phyloP scores from a whole-genome alignment of 2,888 invertebrate species.

The Tanypteryx hageni region DNA sequence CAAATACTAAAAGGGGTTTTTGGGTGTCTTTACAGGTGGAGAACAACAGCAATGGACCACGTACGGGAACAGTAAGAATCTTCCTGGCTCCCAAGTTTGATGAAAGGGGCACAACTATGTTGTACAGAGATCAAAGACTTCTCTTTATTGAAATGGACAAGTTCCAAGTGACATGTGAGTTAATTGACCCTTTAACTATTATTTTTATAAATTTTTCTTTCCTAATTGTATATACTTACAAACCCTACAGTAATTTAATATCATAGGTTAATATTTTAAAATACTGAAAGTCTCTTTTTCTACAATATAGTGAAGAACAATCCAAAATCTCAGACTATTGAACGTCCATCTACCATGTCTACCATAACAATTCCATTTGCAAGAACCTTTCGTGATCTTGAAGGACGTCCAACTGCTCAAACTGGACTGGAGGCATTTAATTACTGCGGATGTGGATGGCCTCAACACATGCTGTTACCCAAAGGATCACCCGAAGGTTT shows the following conservation, averaged over 20 bases:
- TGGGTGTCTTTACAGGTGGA: constrained; percentile 68
- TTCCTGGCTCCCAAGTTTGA: constrained; percentile 83
- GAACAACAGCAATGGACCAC: constrained; percentile 73
- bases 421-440: constrained; percentile 79
- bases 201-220: no score
- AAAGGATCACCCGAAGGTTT: constrained; percentile 74
- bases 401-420: constrained; percentile 80
- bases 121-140: constrained; percentile 80
- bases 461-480: constrained; percentile 79
- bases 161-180: constrained; percentile 81
- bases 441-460: constrained; percentile 89
- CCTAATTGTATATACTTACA: no score
- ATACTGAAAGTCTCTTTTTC: neutral
- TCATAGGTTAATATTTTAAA: neutral
- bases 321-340: constrained; percentile 79
- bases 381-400: constrained; percentile 86
- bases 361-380: constrained; percentile 91
- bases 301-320: constrained; percentile 76
- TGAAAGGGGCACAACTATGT: constrained; percentile 81
- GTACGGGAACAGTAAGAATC: constrained; percentile 82
- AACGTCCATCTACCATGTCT: constrained; percentile 83
- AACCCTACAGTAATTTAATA: neutral
- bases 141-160: constrained; percentile 86
- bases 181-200: no score
- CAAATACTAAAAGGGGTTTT: neutral